These are phyloP conservation scores for Mastomys natalensis DNA, from an alignment of 2,113 vertebrate genomes.

Conservation along the genomic window DNA sequence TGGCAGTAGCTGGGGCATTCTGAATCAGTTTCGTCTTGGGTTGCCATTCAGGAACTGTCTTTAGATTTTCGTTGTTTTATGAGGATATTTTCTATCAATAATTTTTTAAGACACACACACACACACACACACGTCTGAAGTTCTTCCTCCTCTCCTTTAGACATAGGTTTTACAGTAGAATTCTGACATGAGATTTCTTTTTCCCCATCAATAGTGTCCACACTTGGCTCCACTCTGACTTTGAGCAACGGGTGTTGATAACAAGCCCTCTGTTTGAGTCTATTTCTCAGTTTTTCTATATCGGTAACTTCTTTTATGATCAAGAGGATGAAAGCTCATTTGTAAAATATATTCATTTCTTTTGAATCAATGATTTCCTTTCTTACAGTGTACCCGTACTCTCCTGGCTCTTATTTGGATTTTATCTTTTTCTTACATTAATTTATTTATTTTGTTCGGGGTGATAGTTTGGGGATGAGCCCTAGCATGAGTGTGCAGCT, in stretches of 20 bases:
- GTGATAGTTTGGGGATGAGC: too few relatives aligned
- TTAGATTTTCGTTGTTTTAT: not conserved
- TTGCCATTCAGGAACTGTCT: constrained; percentile 6
- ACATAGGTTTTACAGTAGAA: not conserved
- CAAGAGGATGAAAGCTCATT: not conserved
- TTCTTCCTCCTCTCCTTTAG: not conserved
- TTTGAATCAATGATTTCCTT: not conserved
- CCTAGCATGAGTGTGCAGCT: not conserved
- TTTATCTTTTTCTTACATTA: not conserved
- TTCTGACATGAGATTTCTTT: not conserved
- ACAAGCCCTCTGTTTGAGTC: not conserved
- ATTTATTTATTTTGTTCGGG: not conserved
- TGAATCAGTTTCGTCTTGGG: not conserved
- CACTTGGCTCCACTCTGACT: not conserved
- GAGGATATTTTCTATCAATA: not conserved
- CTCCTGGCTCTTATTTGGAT: not conserved
- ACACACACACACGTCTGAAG: not conserved
- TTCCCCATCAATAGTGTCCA: not conserved
- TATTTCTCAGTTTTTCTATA: not conserved
- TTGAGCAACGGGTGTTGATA: not conserved
- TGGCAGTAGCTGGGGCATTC: not conserved
- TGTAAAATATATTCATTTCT: not conserved
- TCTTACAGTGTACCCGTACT: not conserved
- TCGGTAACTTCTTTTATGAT: not conserved
- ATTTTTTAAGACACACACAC: not conserved